These are phyloP conservation scores for Phycodurus eques DNA, from an alignment of 2,113 vertebrate species.

Conservation along the genomic window DNA sequence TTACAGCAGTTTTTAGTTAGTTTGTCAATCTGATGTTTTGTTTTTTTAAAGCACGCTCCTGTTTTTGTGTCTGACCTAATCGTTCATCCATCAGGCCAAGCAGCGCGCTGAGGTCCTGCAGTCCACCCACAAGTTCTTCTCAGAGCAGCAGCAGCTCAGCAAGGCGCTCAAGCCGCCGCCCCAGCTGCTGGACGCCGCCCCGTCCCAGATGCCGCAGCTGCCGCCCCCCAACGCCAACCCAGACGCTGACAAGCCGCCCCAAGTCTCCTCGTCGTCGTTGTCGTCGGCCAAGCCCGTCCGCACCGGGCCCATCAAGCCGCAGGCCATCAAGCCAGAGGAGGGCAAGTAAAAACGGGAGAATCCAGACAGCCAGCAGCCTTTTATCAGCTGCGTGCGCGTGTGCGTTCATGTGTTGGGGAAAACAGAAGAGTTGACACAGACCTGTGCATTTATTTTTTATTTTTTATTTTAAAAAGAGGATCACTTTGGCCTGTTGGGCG, in stretches of 20 bases:
- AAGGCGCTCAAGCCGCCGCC: conserved; percentile 83
- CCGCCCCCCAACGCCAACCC: conserved; percentile 75
- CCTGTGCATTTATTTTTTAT: conserved; percentile 67
- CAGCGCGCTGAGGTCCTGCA: conserved; percentile 98
- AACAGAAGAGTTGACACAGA: conserved; percentile 35
- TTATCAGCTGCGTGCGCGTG: conserved; percentile 35
- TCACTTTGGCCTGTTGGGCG: conserved; percentile 38
- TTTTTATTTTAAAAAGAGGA: conserved; percentile 42
- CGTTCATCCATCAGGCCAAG: conserved; percentile 82
- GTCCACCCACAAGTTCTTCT: conserved; percentile 98
- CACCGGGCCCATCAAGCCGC: conserved; percentile 98
- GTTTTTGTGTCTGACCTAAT: neutral
- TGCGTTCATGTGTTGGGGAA: conserved; percentile 19
- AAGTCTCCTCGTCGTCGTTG: conserved; percentile 39
- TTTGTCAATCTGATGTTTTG: neutral
- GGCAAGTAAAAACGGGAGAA: conserved; percentile 79
- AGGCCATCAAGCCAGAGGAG: conserved; percentile 97
- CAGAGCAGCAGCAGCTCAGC: conserved; percentile 86
- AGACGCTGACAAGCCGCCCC: conserved; percentile 78
- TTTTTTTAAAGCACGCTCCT: neutral
- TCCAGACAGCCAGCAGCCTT: conserved; percentile 41
- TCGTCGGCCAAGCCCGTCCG: conserved; percentile 85
- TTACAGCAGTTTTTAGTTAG: no score
- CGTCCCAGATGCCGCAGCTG: conserved; percentile 63
- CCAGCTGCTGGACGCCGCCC: neutral